These are phyloP conservation scores for Glyphotaelius pellucidus DNA, from an alignment of 2,888 invertebrate genomes.

Conservation along the genomic window DNA sequence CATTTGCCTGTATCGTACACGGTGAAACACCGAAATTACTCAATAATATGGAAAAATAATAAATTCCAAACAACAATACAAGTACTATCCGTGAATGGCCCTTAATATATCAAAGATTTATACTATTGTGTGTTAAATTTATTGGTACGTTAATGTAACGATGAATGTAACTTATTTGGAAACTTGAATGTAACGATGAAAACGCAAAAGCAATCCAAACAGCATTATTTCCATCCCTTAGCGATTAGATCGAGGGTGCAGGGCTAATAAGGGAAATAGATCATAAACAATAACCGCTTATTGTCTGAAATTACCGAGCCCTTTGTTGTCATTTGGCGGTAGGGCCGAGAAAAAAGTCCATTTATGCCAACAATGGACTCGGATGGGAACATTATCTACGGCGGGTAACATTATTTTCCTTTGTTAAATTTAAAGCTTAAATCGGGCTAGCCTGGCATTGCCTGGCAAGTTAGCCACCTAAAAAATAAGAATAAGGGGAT, in stretches of 20 bases:
- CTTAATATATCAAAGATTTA: not conserved
- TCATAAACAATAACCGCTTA: slow-evolving; percentile 44
- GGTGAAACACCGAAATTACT: not conserved
- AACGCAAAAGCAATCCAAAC: not conserved
- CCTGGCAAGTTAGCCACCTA: not conserved
- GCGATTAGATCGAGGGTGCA: not conserved
- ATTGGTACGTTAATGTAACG: no score
- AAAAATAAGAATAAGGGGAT: slow-evolving; percentile 17
- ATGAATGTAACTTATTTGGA: not conserved
- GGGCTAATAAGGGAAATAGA: slow-evolving; percentile 26
- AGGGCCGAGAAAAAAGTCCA: slow-evolving; percentile 36
- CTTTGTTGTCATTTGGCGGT: slow-evolving; percentile 32
- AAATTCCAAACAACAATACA: not conserved
- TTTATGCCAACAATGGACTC: slow-evolving; percentile 52
- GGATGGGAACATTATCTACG: slow-evolving; percentile 54
- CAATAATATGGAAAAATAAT: not conserved
- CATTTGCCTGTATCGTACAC: not conserved
- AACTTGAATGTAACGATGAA: not conserved
- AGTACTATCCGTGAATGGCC: not conserved
- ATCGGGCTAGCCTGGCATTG: not conserved
- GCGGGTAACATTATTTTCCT: slow-evolving; percentile 50
- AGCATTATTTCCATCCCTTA: not conserved
- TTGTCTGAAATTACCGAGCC: slow-evolving; percentile 25
- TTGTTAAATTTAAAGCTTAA: slow-evolving; percentile 53
- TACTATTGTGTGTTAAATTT: not conserved